Conservation (phyloP, 2,797 vertebrate genomes). For the Chaetodon trifasciatus region DNA sequence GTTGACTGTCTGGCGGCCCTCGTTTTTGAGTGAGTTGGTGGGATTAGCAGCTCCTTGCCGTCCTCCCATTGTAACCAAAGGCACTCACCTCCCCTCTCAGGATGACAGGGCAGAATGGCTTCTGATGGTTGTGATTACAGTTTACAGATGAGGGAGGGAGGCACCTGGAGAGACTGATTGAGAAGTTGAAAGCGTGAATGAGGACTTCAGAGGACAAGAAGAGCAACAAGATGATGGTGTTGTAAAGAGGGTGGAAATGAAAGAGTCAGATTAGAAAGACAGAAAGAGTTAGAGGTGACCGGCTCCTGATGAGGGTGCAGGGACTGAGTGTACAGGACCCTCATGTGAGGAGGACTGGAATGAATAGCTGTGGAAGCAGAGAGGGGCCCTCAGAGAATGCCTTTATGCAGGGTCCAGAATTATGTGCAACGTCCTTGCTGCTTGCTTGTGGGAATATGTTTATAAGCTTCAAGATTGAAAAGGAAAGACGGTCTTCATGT, state of each 20-base stretch:
- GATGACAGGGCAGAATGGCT: slow-evolving; percentile 65
- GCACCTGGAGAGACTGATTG: slow-evolving; percentile 46
- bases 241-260: slow-evolving; percentile 45
- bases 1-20: slow-evolving; percentile 8
- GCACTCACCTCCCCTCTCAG: slow-evolving; percentile 15
- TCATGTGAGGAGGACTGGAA: no score
- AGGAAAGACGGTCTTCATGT: slow-evolving; percentile 51
- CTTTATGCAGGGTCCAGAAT: not conserved
- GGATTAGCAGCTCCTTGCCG: slow-evolving; percentile 18
- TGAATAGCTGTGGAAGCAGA: no score
- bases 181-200: slow-evolving; percentile 50
- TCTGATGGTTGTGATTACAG: slow-evolving; percentile 61
- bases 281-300: slow-evolving; percentile 17
- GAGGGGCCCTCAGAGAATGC: not conserved
- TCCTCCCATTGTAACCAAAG: slow-evolving; percentile 22
- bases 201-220: slow-evolving; percentile 9
- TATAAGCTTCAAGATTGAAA: slow-evolving; percentile 34
- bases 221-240: slow-evolving; percentile 35
- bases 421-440: not conserved
- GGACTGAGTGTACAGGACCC: no score
- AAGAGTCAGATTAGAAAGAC: slow-evolving; percentile 35
- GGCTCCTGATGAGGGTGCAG: not conserved
- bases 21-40: slow-evolving; percentile 37
- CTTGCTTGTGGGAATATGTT: slow-evolving; percentile 55
- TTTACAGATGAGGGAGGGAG: slow-evolving; percentile 17